phyloP scores from a whole-genome alignment of 2,797 vertebrate species.

The Pterois miles region DNA sequence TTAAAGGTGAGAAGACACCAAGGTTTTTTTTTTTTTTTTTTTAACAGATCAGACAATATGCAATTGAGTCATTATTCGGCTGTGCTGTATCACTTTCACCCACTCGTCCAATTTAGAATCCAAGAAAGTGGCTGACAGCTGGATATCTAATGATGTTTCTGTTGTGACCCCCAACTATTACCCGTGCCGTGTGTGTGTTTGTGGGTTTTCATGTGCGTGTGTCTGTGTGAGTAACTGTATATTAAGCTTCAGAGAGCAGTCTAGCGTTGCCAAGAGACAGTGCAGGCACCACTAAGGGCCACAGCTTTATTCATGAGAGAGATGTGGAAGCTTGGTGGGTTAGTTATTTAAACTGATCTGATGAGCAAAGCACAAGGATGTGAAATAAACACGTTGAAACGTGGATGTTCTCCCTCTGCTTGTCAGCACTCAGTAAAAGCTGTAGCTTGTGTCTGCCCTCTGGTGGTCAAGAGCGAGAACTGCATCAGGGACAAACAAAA shows the following conservation, averaged over 20 bases:
- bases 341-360: constrained; percentile 72
- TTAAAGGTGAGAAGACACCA: constrained; percentile 61
- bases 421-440: constrained; percentile 75
- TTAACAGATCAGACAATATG: constrained; percentile 68
- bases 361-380: constrained; percentile 84
- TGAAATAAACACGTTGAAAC: constrained; percentile 82
- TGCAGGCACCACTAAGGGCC: constrained; percentile 80
- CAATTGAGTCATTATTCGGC: constrained; percentile 71
- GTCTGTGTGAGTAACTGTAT: constrained; percentile 48
- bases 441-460: constrained; percentile 78
- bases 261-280: constrained; percentile 80
- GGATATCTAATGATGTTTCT: constrained; percentile 79
- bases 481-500: background rate
- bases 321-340: constrained; percentile 48
- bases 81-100: constrained; percentile 63
- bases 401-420: constrained; percentile 47
- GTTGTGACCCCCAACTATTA: constrained; percentile 77
- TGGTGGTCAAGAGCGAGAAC: constrained; percentile 40
- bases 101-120: constrained; percentile 77
- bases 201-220: constrained; percentile 37
- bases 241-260: constrained; percentile 71
- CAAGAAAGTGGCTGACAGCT: constrained; percentile 72
- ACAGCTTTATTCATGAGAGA: constrained; percentile 74
- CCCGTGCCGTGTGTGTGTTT: constrained; percentile 20
- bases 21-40: constrained; percentile 25